Base-by-base conservation (phyloP, 2,888 invertebrate species). In the Crossocerus cetratus region DNA sequence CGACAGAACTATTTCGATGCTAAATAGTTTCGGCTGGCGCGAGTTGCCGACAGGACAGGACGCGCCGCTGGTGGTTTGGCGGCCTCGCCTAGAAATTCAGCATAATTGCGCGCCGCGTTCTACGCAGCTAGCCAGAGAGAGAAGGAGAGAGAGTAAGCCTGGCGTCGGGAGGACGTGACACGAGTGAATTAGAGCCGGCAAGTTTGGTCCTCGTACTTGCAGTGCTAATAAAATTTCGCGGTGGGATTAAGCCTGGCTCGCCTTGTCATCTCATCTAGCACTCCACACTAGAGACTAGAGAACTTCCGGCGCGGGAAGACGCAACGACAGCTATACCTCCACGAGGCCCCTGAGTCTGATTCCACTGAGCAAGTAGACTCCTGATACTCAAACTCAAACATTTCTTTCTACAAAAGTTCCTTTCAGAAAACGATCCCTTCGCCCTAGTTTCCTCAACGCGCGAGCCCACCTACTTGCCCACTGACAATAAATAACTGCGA, bases 221-320 rank as follows among this genome's bases (percentile, higher is more conserved):
- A 18, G 18, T 54, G 18, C 49, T 74, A 70, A 79, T 74, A 72
- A 80, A 80, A 80, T 80, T 71, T 80, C 42, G 45, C 16, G 45
- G 56, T 16, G 1, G 23, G 61, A 45, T 43, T 32, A 44, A 69
- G 21, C 16, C n/a, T 3, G 42, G n/a, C n/a, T n/a, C 32, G 18
- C 2, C 62, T 32, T 32, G 32, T 32, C 11, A 0, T 32, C 32
- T 5, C 32, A 32, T 32, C 32, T 32, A 0, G 0, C 32, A 32
- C 32, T 32, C 1, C 32, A 8, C 8, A 5, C 32, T 5, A 4
- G 8, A 32, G 5, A 2, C 8, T 32, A 32, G 11, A 3, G 8
- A 32, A 8, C 11, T 32, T 32, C n/a, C n/a, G n/a, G n/a, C n/a
- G n/a, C n/a, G n/a, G n/a, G n/a, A n/a, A n/a, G n/a, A n/a, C n/a